Evolutionary conservation across 2,888 invertebrate genomes (phyloP).

Genomic region (Cantharis nigra): DNA sequence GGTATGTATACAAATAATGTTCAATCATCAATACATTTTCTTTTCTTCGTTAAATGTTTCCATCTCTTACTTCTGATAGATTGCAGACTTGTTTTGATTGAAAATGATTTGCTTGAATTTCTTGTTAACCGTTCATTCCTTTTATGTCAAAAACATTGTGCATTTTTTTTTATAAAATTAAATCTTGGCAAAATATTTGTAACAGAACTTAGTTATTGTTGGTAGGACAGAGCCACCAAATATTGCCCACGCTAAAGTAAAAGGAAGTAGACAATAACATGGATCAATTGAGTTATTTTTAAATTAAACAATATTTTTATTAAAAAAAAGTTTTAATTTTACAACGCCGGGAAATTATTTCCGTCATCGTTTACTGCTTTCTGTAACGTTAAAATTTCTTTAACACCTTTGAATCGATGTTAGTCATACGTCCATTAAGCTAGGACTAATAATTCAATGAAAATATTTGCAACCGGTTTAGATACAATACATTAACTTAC

Average conservation of each 20-base stretch:
- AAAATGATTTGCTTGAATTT: not conserved
- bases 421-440: not conserved
- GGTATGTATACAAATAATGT: not conserved
- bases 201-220: not conserved
- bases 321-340: not conserved
- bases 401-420: not conserved
- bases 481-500: not conserved
- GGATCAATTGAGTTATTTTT: not conserved
- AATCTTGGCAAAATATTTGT: not conserved
- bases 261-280: not conserved
- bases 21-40: not conserved
- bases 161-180: not conserved
- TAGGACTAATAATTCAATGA: not conserved
- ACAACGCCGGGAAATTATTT: not conserved
- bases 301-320: not conserved
- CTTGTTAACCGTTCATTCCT: not conserved
- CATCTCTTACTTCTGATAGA: not conserved
- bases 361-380: not conserved
- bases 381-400: not conserved
- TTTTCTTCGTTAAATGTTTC: not conserved
- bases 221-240: not conserved
- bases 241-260: not conserved
- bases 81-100: not conserved
- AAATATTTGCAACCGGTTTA: slow-evolving; percentile 1
- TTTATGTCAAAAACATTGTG: not conserved